Evolutionary conservation across 2,113 vertebrate species (phyloP), one percentile per base, ranked within the genome.

Genomic region (Mesocricetus auratus): DNA sequence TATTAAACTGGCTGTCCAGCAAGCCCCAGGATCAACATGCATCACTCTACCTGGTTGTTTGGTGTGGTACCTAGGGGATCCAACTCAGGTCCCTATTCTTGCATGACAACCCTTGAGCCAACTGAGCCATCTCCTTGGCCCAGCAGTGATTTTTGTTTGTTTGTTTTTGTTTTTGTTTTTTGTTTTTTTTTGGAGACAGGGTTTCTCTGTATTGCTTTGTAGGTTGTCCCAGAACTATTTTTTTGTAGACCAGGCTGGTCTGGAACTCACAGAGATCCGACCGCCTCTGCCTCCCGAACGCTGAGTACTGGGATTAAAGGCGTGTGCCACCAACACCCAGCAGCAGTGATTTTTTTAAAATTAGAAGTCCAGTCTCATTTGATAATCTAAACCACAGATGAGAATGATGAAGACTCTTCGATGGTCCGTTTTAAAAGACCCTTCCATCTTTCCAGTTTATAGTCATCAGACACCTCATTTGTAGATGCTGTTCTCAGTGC

Each of bases 291-390:
- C n/a, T n/a, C n/a, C n/a, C n/a, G n/a, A n/a, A n/a, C n/a, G n/a
- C n/a, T n/a, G n/a, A n/a, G n/a, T n/a, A n/a, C n/a, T n/a, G n/a
- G n/a, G n/a, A n/a, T n/a, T n/a, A n/a, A n/a, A n/a, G n/a, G n/a
- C n/a, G n/a, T n/a, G n/a, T n/a, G n/a, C n/a, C n/a, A n/a, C n/a
- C n/a, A n/a, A n/a, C n/a, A n/a, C n/a, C n/a, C n/a, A n/a, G n/a
- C n/a, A n/a, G n/a, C n/a, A n/a, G n/a, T n/a, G 31, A 69, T 64
- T 45, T 64, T 68, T 73, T 74, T 75, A 39, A n/a, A n/a, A 66
- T 86, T 86, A 86, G 60, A 93, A 91, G 71, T 47, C 17, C 9
- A 89, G 8, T 94, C 89, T 94, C 58, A 85, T 68, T 21, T 50
- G 42, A 56, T 77, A 39, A 87, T 62, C 24, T 36, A 87, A 85